Evolutionary conservation across 2,888 invertebrate genomes (phyloP).

Genomic region (Orthosia gothica): DNA sequence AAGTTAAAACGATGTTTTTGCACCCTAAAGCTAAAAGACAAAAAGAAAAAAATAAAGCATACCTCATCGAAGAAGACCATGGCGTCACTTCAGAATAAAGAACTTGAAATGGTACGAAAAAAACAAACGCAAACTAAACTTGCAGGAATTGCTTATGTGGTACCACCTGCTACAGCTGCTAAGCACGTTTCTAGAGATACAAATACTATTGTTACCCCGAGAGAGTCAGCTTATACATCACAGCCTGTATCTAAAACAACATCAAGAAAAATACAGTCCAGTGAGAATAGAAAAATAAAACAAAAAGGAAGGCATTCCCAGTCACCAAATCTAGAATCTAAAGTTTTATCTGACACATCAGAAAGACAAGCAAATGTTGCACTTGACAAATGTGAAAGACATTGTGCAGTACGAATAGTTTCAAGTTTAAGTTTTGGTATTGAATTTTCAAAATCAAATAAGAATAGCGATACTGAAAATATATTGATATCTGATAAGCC

Average conservation of each 20-base stretch:
- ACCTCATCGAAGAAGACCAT: constrained; percentile 52
- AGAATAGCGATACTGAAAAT: not conserved
- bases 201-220: constrained; percentile 26
- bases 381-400: constrained; percentile 41
- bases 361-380: constrained; percentile 4
- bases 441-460: constrained; percentile 68
- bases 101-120: not conserved
- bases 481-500: not conserved
- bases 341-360: no score
- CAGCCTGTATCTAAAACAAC: constrained; percentile 35
- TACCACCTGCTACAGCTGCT: constrained; percentile 24
- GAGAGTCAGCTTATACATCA: constrained; percentile 44
- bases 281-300: constrained; percentile 19
- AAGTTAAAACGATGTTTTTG: constrained; percentile 72
- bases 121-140: constrained; percentile 44
- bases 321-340: no score
- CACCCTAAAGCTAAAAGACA: constrained; percentile 65
- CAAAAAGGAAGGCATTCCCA: constrained; percentile 1
- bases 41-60: constrained; percentile 35
- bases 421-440: constrained; percentile 70
- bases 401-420: constrained; percentile 67
- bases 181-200: constrained; percentile 33
- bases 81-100: constrained; percentile 21
- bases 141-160: constrained; percentile 34
- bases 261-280: constrained; percentile 19